Base-by-base conservation (phyloP, 1,140 invertebrate species). In the Hyles euphorbiae region DNA sequence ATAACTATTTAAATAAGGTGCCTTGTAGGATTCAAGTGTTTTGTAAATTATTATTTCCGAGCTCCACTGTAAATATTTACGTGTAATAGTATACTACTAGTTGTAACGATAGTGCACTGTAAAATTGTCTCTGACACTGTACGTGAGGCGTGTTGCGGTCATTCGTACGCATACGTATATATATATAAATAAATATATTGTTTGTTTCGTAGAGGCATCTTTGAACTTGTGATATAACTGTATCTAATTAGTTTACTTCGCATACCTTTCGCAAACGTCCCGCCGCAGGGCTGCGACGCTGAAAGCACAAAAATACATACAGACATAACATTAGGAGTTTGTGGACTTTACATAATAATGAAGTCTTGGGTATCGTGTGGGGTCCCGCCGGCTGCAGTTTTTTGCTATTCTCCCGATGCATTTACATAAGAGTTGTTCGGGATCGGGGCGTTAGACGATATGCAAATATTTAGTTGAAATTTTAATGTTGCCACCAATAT, bases 221-320 rank as follows among this genome's bases (percentile, higher is more conserved):
- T 87, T 81, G 75, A 78, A 83, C 72, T 87, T 88, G 85, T 88
- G 85, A 88, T 88, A 87, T 86, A 87, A 82, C 76, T 83, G 78
- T 87, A 83, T 83, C 74, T 85, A 76, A 83, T 81, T 83, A 85
- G 78, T 83, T 65, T 74, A 72, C 76, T 75, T 61, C 69, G 70
- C 67, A 77, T 82, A 80, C 78, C 64, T 70, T 73, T 73, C 65
- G 58, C 63, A 63, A 68, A 54, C 61, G 68, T 60, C 49, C 58
- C 68, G 57, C 53, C 56, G 49, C 34, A 58, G 46, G 62, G 67
- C n/a, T 51, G 60, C 58, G 64, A 61, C 63, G 60, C 53, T 63
- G 48, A 57, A 68, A 66, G 74, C 68, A 75, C 74, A 81, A 82
- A 85, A 88, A 83, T 87, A 86, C 71, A 82, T 88, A 79, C 83